phyloP scores from a whole-genome alignment of 2,113 vertebrate species.

The Elaphurus davidianus region DNA sequence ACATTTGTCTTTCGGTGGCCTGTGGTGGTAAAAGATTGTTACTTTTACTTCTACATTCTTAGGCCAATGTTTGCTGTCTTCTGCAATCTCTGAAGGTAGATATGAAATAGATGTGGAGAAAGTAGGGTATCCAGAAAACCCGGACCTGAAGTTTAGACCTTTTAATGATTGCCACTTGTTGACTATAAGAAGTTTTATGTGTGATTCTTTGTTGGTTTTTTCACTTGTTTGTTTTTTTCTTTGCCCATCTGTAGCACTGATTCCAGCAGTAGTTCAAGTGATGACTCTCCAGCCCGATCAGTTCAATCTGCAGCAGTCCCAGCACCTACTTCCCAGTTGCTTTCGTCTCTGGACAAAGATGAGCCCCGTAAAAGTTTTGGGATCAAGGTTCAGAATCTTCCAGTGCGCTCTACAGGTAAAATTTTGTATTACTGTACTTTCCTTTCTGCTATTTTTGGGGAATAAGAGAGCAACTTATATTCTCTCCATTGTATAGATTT shows the following conservation, averaged over 20 bases:
- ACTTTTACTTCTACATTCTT: neutral
- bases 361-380: conserved; percentile 99
- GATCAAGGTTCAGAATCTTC: conserved; percentile 99
- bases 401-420: conserved; percentile 97
- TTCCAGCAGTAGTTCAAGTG: conserved; percentile 97
- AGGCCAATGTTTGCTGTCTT: neutral
- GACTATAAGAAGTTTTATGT: neutral
- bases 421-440: neutral
- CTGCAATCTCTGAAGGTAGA: neutral
- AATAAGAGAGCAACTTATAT: neutral
- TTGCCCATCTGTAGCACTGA: conserved; percentile 84
- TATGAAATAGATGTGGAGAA: neutral
- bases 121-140: neutral
- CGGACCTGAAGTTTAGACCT: neutral
- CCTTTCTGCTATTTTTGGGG: neutral
- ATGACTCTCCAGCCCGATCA: conserved; percentile 95
- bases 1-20: neutral
- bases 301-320: conserved; percentile 97
- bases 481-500: neutral
- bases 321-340: conserved; percentile 91
- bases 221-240: accelerated
- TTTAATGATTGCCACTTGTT: neutral
- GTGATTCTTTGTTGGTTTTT: neutral
- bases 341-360: conserved; percentile 95
- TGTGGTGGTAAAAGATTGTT: neutral